These are phyloP conservation scores for Perca flavescens DNA, from an alignment of 2,113 vertebrate species.

Conservation along the genomic window DNA sequence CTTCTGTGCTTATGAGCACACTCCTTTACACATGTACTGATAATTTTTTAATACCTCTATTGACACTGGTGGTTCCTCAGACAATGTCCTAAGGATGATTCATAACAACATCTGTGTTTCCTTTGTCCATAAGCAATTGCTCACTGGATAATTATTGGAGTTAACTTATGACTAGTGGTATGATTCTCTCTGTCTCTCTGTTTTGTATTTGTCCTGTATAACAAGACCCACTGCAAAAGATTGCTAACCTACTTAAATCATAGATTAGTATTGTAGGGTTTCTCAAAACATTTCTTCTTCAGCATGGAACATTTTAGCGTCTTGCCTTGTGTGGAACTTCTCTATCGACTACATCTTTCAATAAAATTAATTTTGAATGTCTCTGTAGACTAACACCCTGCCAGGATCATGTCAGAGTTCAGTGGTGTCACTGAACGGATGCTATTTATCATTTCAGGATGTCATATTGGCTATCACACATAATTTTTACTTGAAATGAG, in stretches of 20 bases:
- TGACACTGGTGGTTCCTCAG: constrained; percentile 31
- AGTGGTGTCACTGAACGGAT: constrained; percentile 30
- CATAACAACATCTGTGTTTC: constrained; percentile 12
- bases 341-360: background rate
- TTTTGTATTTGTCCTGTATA: background rate
- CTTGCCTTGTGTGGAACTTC: background rate
- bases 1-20: constrained; percentile 54
- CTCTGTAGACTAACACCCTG: background rate
- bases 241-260: background rate
- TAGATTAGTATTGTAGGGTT: background rate
- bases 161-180: background rate
- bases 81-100: constrained; percentile 2
- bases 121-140: background rate
- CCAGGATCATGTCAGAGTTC: constrained; percentile 18
- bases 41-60: constrained; percentile 46
- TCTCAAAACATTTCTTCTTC: background rate
- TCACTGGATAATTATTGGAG: background rate
- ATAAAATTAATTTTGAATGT: background rate
- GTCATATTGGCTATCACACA: constrained; percentile 28
- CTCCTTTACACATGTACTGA: constrained; percentile 40
- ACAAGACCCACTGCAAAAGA: background rate
- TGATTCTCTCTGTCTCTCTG: background rate
- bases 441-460: constrained; percentile 15
- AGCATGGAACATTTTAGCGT: background rate
- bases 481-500: constrained; percentile 14